phyloP scores from a whole-genome alignment of 2,888 invertebrate genomes.

The Uloborus plumipes region DNA sequence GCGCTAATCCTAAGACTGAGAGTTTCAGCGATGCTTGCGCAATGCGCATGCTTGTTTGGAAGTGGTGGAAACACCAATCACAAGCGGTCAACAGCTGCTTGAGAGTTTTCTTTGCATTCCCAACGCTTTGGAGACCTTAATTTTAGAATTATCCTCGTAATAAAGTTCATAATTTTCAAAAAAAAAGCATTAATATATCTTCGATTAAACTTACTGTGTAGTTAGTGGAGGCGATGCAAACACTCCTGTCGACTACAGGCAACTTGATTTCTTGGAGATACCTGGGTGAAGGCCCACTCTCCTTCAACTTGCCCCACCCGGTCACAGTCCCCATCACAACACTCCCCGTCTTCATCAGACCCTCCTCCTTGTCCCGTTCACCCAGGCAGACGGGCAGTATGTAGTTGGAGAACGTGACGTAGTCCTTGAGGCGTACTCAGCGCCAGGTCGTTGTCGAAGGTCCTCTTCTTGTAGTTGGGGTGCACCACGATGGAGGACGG shows the following conservation, averaged over 20 bases:
- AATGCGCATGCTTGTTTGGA: too few relatives aligned
- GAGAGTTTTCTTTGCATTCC: too few relatives aligned
- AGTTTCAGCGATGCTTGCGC: too few relatives aligned
- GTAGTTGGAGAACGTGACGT: constrained; percentile 66
- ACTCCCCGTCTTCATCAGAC: constrained; percentile 11
- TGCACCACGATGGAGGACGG: constrained; percentile 65
- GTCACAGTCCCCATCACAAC: constrained; percentile 67
- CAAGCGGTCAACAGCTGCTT: too few relatives aligned
- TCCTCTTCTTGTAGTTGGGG: constrained; percentile 66
- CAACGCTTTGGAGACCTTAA: too few relatives aligned
- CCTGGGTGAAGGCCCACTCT: constrained; percentile 66
- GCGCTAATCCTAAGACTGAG: too few relatives aligned
- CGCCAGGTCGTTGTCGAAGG: constrained; percentile 68
- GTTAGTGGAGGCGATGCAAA: constrained; percentile 66
- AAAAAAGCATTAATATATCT: too few relatives aligned
- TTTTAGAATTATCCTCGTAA: too few relatives aligned
- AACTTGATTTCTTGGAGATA: constrained; percentile 67
- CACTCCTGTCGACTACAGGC: constrained; percentile 66
- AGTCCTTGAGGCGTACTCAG: constrained; percentile 65
- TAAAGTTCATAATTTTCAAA: too few relatives aligned
- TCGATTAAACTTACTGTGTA: constrained; percentile 46
- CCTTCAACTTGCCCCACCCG: constrained; percentile 68
- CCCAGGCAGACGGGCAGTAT: constrained; percentile 68
- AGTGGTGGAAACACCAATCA: too few relatives aligned
- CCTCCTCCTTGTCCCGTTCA: constrained; percentile 27